phyloP scores from a whole-genome alignment of 2,888 invertebrate genomes.

The Strigamia transsilvanica region DNA sequence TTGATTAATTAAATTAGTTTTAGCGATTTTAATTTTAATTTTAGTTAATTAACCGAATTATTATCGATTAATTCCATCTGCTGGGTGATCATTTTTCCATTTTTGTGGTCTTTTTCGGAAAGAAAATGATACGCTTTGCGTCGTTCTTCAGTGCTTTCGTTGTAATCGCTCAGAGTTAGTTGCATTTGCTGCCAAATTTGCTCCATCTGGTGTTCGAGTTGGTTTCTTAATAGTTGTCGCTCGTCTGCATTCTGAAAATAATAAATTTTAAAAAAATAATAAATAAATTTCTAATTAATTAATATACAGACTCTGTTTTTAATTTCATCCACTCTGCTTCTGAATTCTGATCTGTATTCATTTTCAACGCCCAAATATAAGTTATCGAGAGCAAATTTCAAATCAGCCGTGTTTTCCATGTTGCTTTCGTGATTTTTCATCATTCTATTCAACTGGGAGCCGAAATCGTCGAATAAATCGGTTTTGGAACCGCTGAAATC shows the following conservation, averaged over 20 bases:
- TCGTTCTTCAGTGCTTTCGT: slow-evolving; percentile 35
- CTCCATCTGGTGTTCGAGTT: slow-evolving; percentile 18
- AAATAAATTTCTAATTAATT: background rate
- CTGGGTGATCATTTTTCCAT: background rate
- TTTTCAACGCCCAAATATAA: background rate
- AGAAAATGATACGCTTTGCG: slow-evolving; percentile 26
- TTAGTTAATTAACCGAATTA: background rate
- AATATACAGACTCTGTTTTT: slow-evolving; percentile 1
- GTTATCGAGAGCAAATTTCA: background rate
- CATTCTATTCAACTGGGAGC: background rate
- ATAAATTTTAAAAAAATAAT: no score
- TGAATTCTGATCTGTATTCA: slow-evolving; percentile 37
- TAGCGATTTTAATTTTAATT: no score
- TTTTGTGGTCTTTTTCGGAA: slow-evolving; percentile 12
- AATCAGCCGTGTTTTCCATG: slow-evolving; percentile 49
- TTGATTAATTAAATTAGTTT: no score
- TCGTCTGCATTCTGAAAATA: slow-evolving; percentile 43
- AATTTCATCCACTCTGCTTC: slow-evolving; percentile 41
- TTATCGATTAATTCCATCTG: slow-evolving; percentile 48
- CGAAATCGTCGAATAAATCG: background rate
- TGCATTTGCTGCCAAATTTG: slow-evolving; percentile 51
- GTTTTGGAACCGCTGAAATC: background rate
- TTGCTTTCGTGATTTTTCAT: background rate
- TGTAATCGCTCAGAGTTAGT: background rate
- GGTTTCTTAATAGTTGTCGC: background rate